phyloP scores from a whole-genome alignment of 1,140 invertebrate genomes.

The Carposina sasakii region DNA sequence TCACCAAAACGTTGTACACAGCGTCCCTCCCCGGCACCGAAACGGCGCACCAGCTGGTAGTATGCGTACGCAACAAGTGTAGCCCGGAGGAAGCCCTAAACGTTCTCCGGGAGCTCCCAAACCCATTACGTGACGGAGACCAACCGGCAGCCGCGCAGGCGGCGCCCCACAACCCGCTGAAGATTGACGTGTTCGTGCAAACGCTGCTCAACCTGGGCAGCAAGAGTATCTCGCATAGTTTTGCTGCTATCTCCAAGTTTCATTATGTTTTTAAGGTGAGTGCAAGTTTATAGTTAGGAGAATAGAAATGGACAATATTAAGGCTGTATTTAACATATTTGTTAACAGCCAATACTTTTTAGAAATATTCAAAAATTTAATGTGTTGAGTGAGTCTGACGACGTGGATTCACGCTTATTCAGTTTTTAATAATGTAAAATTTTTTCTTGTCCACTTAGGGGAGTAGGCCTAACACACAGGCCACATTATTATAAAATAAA shows the following conservation, averaged over 20 bases:
- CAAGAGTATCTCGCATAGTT: conserved; percentile 98
- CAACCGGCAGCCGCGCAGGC: conserved; percentile 64
- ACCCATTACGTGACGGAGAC: conserved; percentile 79
- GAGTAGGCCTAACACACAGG: too few species aligned
- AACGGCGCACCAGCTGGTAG: conserved; percentile 88
- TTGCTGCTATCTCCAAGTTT: conserved; percentile 97
- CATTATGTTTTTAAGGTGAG: conserved; percentile 92
- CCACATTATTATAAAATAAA: too few species aligned
- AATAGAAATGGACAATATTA: too few species aligned
- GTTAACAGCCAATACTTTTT: too few species aligned
- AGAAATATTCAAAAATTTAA: too few species aligned
- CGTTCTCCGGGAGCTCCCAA: conserved; percentile 89
- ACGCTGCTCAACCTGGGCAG: conserved; percentile 93
- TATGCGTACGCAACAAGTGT: conserved; percentile 90
- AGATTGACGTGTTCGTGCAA: conserved; percentile 98
- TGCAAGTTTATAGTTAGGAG: too few species aligned
- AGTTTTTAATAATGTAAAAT: too few species aligned
- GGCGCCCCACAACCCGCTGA: conserved; percentile 87
- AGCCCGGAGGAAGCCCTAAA: conserved; percentile 92
- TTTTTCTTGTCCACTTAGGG: too few species aligned
- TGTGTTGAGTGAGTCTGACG: too few species aligned
- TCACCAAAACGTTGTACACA: conserved; percentile 55
- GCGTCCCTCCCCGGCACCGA: conserved; percentile 86
- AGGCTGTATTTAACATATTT: too few species aligned
- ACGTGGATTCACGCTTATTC: too few species aligned